Percentiles rank a stretch among this genome's conserved stretches.
phyloP scores from a whole-genome alignment of 2,888 invertebrate species.

The Germaria angustata region DNA sequence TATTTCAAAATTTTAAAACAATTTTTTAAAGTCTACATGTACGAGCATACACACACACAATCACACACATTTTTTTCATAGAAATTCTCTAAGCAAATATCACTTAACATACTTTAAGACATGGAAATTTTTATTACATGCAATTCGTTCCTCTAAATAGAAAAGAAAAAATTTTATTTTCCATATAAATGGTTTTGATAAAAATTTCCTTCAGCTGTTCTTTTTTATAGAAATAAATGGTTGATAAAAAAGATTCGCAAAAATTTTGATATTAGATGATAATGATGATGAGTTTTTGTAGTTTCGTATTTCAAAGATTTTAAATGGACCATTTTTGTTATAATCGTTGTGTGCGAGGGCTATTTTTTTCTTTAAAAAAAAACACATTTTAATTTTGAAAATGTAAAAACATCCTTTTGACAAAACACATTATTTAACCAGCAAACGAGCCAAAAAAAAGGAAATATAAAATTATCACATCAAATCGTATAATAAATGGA shows the following conservation, averaged over 20 bases:
- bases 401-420: no score
- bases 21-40: no score
- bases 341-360: background rate
- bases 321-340: background rate
- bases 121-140: background rate
- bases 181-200: conserved; percentile 7
- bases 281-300: conserved; percentile 7
- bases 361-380: no score
- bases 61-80: no score
- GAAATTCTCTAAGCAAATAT: background rate
- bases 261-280: background rate
- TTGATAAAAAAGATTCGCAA: background rate
- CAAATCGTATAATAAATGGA: background rate
- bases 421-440: conserved; percentile 5
- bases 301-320: background rate
- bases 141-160: background rate
- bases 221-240: background rate
- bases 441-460: background rate
- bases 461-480: conserved; percentile 15
- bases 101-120: conserved; percentile 2
- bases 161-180: background rate
- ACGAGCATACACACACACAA: no score
- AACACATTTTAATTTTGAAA: no score
- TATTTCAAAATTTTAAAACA: no score
- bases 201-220: background rate